Evolutionary conservation across 1,140 invertebrate species (phyloP).

Genomic region (Argopecten irradians): DNA sequence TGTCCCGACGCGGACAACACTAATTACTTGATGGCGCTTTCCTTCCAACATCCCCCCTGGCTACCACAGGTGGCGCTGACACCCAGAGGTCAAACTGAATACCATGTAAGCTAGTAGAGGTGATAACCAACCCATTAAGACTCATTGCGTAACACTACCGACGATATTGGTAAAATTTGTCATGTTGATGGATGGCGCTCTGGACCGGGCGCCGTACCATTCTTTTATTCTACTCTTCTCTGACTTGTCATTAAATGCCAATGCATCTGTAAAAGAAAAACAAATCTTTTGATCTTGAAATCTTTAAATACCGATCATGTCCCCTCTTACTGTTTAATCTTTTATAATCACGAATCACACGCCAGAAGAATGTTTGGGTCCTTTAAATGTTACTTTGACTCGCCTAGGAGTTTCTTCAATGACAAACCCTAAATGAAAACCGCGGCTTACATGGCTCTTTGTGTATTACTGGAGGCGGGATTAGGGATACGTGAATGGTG

Average conservation of each 20-base stretch:
- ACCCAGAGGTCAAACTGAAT: neutral
- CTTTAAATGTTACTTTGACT: neutral
- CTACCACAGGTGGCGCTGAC: neutral
- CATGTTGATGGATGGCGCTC: neutral
- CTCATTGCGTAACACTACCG: neutral
- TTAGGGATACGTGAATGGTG: neutral
- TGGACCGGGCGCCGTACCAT: neutral
- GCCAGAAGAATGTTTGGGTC: neutral
- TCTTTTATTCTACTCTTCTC: neutral
- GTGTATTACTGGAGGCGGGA: neutral
- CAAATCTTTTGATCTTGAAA: neutral
- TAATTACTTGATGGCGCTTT: neutral
- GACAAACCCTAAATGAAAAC: neutral
- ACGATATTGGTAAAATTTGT: neutral
- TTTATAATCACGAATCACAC: neutral
- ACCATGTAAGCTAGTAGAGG: neutral
- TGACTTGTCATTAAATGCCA: neutral
- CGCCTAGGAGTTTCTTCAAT: neutral
- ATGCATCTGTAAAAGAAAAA: neutral
- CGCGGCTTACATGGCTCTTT: neutral
- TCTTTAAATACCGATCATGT: constrained; percentile 22
- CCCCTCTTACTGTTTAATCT: neutral
- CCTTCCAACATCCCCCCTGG: neutral
- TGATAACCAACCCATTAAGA: neutral
- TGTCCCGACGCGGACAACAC: neutral